Evolutionary conservation across 2,113 vertebrate species (phyloP).

Genomic region (Myrmecophaga tridactyla): DNA sequence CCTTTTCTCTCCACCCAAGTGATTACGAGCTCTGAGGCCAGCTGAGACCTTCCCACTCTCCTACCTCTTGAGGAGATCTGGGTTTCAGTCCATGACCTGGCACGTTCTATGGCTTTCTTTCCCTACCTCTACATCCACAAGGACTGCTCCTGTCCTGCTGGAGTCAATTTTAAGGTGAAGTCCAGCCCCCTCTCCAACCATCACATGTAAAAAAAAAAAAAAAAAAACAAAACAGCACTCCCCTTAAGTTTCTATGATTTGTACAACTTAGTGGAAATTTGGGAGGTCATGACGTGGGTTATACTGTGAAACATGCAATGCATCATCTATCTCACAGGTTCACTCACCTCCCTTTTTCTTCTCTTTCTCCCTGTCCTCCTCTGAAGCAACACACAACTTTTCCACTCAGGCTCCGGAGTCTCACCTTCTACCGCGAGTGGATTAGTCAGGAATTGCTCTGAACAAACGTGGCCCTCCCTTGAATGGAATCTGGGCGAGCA

Average conservation of each 20-base stretch:
- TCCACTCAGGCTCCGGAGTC: background rate
- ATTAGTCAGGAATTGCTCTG: background rate
- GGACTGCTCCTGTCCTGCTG: background rate
- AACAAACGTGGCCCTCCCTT: background rate
- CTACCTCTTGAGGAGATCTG: background rate
- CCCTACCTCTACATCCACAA: background rate
- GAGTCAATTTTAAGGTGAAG: background rate
- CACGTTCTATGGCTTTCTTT: background rate
- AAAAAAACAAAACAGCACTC: too few species aligned
- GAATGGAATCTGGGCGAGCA: too few species aligned
- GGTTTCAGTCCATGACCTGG: background rate
- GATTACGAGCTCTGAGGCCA: background rate
- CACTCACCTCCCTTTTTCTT: background rate
- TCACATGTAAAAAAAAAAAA: background rate
- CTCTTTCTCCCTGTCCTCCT: background rate
- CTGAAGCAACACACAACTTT: background rate
- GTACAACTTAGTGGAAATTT: background rate
- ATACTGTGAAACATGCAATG: background rate
- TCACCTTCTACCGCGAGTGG: background rate
- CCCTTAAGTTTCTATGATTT: background rate
- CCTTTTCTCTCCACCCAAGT: background rate
- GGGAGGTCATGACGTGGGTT: background rate
- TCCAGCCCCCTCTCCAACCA: background rate
- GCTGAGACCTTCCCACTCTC: background rate
- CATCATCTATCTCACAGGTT: background rate